Evolutionary conservation across 2,113 vertebrate species (phyloP), one percentile per base, ranked within the genome.

Genomic region (Lycaon pictus): DNA sequence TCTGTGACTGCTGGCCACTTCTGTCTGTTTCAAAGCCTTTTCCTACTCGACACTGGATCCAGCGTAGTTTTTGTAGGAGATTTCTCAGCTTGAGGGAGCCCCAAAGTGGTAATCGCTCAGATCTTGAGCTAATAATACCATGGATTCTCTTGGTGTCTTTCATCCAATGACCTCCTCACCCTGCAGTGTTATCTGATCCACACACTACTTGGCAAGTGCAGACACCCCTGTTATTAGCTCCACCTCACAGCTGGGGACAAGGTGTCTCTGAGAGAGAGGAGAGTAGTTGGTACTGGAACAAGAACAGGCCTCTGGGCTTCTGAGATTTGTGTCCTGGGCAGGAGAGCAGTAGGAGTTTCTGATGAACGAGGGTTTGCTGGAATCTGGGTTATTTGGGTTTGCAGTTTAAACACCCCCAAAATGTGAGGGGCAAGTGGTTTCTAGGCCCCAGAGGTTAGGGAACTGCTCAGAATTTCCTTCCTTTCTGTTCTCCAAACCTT

Each of bases 211-310:
- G 63, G 48, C 10, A 43, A 83, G 56, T 37, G 43, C 2, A 29
- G 16, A 27, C 25, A 86, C 55, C 93, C 55, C 96, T 87, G 16
- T 97, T 77, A 97, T 97, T 96, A 96, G 58, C 37, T 56, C 85
- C 37, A 27, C 12, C 58, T 81, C 71, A 23, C 29, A 58, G 71
- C 32, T 2, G 0, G 32, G 35, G 90, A 79, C 56, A 37, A 0
- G n/a, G 65, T 62, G 72, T 76, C 62, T 56, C 51, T 48, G 69
- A 82, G 35, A 91, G 69, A 6, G 11, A 15, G n/a, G 60, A 83
- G 20, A 1, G 11, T 5, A 25, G 20, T 58, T 6, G 27, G 56
- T 17, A 7, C n/a, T 87, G 90, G 62, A 90, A 69, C 48, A 58
- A 55, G 83, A 71, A 56, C 27, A 81, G 74, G 53, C 19, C 88